phyloP scores from a whole-genome alignment of 2,797 vertebrate genomes.

The Erethizon dorsatum region DNA sequence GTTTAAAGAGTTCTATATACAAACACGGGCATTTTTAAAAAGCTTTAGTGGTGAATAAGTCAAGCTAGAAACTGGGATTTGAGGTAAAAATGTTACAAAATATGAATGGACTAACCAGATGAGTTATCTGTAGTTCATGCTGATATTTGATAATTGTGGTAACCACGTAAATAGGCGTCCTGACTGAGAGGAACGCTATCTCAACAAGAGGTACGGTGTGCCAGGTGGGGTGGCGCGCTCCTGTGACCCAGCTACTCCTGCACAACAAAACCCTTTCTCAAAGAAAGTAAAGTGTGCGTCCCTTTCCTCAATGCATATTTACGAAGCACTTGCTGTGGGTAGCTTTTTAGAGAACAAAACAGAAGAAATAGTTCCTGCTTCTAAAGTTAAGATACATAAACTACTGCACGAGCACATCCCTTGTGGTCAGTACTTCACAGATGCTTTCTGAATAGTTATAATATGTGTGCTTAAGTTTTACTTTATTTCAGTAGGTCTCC shows the following conservation, averaged over 20 bases:
- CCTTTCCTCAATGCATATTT: background rate
- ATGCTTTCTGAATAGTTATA: background rate
- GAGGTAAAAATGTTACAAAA: background rate
- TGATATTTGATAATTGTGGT: background rate
- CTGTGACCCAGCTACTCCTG: background rate
- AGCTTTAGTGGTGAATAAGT: background rate
- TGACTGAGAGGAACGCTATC: background rate
- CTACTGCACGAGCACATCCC: background rate
- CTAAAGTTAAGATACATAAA: background rate
- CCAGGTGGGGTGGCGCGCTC: rapidly evolving
- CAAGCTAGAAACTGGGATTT: background rate
- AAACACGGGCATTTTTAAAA: background rate
- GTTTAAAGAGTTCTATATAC: background rate
- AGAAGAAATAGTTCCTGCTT: background rate
- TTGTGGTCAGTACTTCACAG: background rate
- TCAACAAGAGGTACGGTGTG: background rate
- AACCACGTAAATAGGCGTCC: background rate
- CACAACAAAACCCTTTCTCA: background rate
- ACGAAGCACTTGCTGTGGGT: background rate
- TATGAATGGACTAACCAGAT: background rate
- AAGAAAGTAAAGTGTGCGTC: background rate
- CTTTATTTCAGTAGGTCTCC: background rate
- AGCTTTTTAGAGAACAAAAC: background rate
- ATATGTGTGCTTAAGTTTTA: background rate
- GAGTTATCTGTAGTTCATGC: background rate